A percentile compares a stretch with the other conserved stretches of the same genome.
Evolutionary conservation across 2,888 invertebrate species (phyloP).

Genomic region (Eupeodes luniger): DNA sequence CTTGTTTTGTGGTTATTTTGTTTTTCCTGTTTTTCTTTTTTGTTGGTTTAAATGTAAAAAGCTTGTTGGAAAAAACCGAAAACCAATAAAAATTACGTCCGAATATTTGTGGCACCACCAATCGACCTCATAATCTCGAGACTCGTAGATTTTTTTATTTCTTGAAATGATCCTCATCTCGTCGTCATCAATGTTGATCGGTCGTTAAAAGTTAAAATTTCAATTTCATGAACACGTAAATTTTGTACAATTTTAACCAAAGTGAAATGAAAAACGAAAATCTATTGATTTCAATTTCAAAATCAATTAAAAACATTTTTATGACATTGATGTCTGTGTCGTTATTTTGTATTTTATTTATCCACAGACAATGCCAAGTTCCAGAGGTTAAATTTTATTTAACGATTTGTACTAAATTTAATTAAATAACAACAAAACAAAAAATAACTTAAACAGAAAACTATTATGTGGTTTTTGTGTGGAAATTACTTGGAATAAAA

Average conservation of each 20-base stretch:
- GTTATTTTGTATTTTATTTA: conserved; percentile 16
- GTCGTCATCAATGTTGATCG: no score
- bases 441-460: background rate
- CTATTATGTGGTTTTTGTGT: conserved; percentile 10
- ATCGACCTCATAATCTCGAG: background rate
- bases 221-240: conserved; percentile 18
- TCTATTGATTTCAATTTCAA: conserved; percentile 18
- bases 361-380: conserved; percentile 7
- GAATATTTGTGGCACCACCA: conserved; percentile 26
- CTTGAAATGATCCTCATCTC: background rate
- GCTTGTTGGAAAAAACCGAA: conserved; percentile 3
- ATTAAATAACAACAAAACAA: background rate
- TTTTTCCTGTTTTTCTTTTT: background rate
- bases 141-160: background rate
- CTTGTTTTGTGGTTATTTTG: conserved; percentile 46
- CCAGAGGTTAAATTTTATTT: background rate
- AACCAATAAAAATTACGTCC: conserved; percentile 15
- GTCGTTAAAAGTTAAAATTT: conserved; percentile 16
- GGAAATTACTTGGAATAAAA: background rate
- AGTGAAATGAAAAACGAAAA: background rate
- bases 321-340: background rate
- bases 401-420: background rate
- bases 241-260: background rate
- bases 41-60: background rate
- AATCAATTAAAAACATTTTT: conserved; percentile 33